phyloP scores from a whole-genome alignment of 1,140 invertebrate species.

The Drosophila kikkawai region DNA sequence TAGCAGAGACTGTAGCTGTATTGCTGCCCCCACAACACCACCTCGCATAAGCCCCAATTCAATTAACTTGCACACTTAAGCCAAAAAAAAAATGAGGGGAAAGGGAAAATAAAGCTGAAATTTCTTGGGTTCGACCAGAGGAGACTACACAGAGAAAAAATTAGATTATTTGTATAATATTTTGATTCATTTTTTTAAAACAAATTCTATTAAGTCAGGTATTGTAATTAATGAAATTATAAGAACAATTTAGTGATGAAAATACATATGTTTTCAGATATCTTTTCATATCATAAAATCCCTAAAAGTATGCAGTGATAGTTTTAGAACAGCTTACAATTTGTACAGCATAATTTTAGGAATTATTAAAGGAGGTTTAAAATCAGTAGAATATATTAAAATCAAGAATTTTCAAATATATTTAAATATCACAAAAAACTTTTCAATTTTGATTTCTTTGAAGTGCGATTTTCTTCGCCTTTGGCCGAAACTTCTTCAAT shows the following conservation, averaged over 20 bases:
- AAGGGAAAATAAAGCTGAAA: slow-evolving; percentile 4
- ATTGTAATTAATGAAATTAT: background rate
- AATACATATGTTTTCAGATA: background rate
- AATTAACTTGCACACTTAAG: slow-evolving; percentile 64
- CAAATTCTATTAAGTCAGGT: background rate
- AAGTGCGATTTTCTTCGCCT: slow-evolving; percentile 3
- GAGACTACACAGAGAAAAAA: background rate
- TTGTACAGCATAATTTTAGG: background rate
- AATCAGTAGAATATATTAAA: no score
- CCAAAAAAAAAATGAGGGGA: slow-evolving; percentile 11
- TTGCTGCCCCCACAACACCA: background rate
- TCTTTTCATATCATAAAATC: background rate
- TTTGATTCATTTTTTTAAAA: background rate
- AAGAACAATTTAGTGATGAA: background rate
- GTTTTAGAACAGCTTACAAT: background rate
- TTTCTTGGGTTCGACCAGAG: slow-evolving; percentile 9
- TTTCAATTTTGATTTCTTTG: background rate
- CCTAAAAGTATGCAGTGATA: background rate
- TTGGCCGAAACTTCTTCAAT: slow-evolving; percentile 18
- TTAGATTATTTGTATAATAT: background rate
- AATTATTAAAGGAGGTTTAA: background rate
- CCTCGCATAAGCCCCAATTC: slow-evolving; percentile 50
- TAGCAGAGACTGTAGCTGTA: slow-evolving; percentile 41
- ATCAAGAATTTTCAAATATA: no score
- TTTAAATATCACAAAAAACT: background rate